These are phyloP conservation scores for Stigmatopora nigra DNA, from an alignment of 2,113 vertebrate genomes.

Conservation along the genomic window DNA sequence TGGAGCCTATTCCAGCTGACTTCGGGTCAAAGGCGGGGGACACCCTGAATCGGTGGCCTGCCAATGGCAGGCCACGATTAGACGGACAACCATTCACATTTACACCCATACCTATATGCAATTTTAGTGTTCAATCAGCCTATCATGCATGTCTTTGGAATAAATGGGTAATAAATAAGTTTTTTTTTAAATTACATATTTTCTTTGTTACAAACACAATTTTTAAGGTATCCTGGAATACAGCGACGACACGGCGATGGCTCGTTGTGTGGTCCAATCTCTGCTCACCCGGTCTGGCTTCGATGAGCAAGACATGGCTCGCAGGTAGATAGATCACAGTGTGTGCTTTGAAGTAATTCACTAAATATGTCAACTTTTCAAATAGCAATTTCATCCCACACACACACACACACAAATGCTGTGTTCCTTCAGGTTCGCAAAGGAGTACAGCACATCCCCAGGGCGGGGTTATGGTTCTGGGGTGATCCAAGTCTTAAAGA, in stretches of 20 bases:
- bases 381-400: background rate
- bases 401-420: background rate
- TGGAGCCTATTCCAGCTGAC: too few relatives aligned
- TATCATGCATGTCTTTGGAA: too few relatives aligned
- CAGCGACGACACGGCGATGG: constrained; percentile 95
- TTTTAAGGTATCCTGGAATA: constrained; percentile 77
- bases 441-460: constrained; percentile 85
- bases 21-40: too few relatives aligned
- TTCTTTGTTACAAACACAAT: background rate
- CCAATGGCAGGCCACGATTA: too few relatives aligned
- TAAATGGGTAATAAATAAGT: too few relatives aligned
- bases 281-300: constrained; percentile 80
- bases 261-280: constrained; percentile 85
- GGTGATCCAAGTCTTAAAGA: constrained; percentile 88
- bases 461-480: constrained; percentile 86
- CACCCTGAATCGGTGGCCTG: too few relatives aligned
- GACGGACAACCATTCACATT: too few relatives aligned
- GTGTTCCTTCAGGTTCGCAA: constrained; percentile 77
- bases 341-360: background rate
- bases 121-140: too few relatives aligned
- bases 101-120: too few relatives aligned
- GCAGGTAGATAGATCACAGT: constrained; percentile 66
- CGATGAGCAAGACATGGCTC: constrained; percentile 89
- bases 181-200: too few relatives aligned
- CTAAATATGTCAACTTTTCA: background rate